These are phyloP conservation scores for Poeciliopsis prolifica DNA, from an alignment of 2,113 vertebrate genomes.

Conservation along the genomic window DNA sequence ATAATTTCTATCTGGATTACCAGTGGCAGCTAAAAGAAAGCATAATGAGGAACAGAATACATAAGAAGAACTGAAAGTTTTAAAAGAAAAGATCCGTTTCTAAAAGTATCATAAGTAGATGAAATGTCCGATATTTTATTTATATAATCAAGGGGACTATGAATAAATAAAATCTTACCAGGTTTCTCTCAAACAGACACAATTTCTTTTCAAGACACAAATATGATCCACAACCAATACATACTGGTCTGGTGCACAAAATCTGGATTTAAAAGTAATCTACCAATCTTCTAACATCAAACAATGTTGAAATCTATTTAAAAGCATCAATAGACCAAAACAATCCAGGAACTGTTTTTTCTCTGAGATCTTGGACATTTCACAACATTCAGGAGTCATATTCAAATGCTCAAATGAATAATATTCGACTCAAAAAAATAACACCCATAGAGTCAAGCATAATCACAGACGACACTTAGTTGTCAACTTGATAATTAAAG, in stretches of 20 bases:
- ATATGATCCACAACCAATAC: too few relatives aligned
- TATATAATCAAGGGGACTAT: neutral
- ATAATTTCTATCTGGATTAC: neutral
- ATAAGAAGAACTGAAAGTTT: too few relatives aligned
- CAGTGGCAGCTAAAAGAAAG: neutral
- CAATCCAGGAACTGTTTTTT: neutral
- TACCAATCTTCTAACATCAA: too few relatives aligned
- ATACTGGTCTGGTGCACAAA: too few relatives aligned
- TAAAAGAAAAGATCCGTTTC: too few relatives aligned
- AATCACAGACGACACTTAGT: neutral
- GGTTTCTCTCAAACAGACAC: neutral
- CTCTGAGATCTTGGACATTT: neutral
- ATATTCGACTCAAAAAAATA: neutral
- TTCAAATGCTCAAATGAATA: neutral
- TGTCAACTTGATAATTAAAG: neutral
- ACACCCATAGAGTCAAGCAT: neutral
- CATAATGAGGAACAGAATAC: neutral
- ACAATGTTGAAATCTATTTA: neutral
- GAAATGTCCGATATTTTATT: too few relatives aligned
- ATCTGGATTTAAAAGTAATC: too few relatives aligned
- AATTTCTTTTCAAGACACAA: too few relatives aligned
- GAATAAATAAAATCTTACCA: neutral
- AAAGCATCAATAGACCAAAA: neutral
- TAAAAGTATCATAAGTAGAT: too few relatives aligned
- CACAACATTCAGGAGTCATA: neutral